Base-by-base conservation (phyloP, 2,888 invertebrate genomes). In the Drosophila ustulata region DNA sequence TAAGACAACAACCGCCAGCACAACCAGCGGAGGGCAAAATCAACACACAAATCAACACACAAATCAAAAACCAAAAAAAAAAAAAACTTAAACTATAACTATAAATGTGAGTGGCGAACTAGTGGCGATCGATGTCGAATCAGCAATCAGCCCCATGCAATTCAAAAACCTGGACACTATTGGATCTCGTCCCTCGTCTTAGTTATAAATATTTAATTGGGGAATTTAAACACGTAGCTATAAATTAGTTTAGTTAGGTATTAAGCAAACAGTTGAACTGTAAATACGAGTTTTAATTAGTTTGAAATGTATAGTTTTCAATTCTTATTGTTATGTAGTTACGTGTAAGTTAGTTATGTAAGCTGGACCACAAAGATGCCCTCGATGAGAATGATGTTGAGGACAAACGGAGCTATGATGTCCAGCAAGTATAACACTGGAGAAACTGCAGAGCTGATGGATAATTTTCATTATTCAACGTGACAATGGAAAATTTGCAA, bases 1-100 rank as follows among this genome's bases (percentile, higher is more conserved):
- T 90, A 89, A 91, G 89, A 78, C 86, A 89, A 80, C 84, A 67
- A 72, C 72, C 66, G 68, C 70, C 72, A 72, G 69, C 71, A 63
- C 77, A 78, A 67, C 69, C 73, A 62, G 43, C 43, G 75, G 69
- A 77, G 64, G 75, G 73, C 39, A 25, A 67, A 69, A n/a, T n/a
- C n/a, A n/a, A n/a, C n/a, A n/a, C n/a, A n/a, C n/a, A n/a, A 73
- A 64, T 67, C 59, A 47, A 73, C 71, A 75, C 75, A 72, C 37
- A 66, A 59, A n/a, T n/a, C n/a, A n/a, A 37, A 18, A 18, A 18
- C 18, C 47, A 37, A 61, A 34, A 53, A 46, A 6, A 34, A 34
- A 41, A 41, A 6, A 41, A 18, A 41, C 3, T 25, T 25, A 43
- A 63, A 61, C 66, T 62, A 63, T 51, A 49, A 65, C 41, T 34